Conservation (phyloP, 1,140 invertebrate species). For the Eupeodes corollae region DNA sequence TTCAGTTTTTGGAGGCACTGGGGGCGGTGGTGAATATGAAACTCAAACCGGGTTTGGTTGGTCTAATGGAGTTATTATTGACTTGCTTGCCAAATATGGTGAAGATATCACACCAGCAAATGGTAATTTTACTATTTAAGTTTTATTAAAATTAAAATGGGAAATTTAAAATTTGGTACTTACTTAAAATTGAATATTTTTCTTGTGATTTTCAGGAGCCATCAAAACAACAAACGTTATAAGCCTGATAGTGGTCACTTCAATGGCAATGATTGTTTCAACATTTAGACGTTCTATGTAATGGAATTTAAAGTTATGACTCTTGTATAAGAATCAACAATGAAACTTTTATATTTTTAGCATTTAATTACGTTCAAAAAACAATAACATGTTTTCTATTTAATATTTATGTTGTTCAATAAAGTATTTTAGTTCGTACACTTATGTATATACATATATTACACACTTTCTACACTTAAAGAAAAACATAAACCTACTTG, state of each 20-base stretch:
- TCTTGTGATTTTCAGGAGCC: background rate
- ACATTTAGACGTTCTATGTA: slow-evolving; percentile 18
- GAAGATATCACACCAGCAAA: slow-evolving; percentile 22
- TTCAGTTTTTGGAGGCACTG: slow-evolving; percentile 53
- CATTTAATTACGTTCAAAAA: too few species aligned
- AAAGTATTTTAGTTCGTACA: too few species aligned
- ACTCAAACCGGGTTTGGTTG: slow-evolving; percentile 89
- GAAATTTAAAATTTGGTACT: slow-evolving; percentile 13
- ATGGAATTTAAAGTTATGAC: slow-evolving; percentile 12
- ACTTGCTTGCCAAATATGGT: slow-evolving; percentile 58
- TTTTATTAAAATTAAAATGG: background rate
- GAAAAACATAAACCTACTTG: too few species aligned
- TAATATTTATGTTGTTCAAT: too few species aligned
- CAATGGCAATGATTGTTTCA: slow-evolving; percentile 16
- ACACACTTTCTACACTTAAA: too few species aligned
- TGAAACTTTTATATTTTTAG: too few species aligned
- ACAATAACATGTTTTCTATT: too few species aligned
- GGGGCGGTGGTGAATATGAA: slow-evolving; percentile 80
- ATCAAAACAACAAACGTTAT: background rate
- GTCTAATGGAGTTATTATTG: slow-evolving; percentile 83
- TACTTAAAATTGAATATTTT: background rate
- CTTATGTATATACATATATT: too few species aligned
- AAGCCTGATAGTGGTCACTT: slow-evolving; percentile 15
- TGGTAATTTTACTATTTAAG: background rate
- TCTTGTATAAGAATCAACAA: background rate